A percentile compares a stretch with the other conserved stretches of the same genome.
phyloP scores from a whole-genome alignment of 2,797 vertebrate species.

The Corythornis leucogaster region DNA sequence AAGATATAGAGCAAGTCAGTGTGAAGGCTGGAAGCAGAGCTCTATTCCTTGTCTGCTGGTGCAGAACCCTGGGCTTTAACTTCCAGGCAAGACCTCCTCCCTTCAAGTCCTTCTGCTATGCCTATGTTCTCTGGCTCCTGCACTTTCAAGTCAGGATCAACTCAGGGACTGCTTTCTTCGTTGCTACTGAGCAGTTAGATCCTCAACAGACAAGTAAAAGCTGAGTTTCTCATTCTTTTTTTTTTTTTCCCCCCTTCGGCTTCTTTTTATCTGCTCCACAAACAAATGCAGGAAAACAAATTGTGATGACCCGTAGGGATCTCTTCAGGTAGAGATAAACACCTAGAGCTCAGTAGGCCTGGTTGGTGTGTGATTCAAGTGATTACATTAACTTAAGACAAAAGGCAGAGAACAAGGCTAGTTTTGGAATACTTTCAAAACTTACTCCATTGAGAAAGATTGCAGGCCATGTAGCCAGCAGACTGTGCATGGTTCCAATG shows the following conservation, averaged over 20 bases:
- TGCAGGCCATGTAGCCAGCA: constrained; percentile 13
- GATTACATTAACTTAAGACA: not conserved
- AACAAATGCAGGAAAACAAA: not conserved
- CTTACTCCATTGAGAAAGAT: constrained; percentile 10
- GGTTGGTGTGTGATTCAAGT: not conserved
- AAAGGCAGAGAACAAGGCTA: constrained; percentile 7
- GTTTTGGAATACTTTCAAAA: constrained; percentile 48
- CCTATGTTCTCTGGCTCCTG: not conserved
- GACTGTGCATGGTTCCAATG: not conserved
- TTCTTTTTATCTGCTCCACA: not conserved
- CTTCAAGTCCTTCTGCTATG: not conserved
- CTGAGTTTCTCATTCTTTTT: not conserved
- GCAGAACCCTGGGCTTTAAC: not conserved
- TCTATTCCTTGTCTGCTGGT: not conserved
- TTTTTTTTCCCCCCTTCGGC: not conserved
- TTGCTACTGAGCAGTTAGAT: not conserved
- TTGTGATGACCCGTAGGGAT: not conserved
- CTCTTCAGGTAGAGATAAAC: not conserved
- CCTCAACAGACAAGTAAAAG: not conserved
- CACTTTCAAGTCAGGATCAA: not conserved
- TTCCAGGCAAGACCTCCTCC: not conserved
- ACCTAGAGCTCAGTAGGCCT: not conserved
- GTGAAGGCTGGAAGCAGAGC: constrained; percentile 17
- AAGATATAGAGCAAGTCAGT: not conserved
- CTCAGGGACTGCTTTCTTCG: not conserved